Evolutionary conservation across 2,888 invertebrate species (phyloP), one percentile per base, ranked within the genome.

Genomic region (Microplitis deprimator): DNA sequence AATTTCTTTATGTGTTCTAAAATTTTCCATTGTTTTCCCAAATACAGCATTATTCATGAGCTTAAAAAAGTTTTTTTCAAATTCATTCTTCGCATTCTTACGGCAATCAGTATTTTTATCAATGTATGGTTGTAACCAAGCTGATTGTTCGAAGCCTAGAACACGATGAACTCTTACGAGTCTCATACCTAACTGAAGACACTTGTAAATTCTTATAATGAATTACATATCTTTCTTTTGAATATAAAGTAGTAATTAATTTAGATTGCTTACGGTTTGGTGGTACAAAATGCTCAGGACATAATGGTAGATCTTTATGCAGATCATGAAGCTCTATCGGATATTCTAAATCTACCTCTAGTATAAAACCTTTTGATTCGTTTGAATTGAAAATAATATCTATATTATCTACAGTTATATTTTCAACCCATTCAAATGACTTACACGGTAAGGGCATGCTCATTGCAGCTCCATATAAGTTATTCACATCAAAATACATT

Each of bases 291-390:
- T 20, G 20, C 2, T 20, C 82, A 0, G 85, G 77, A 70, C 86
- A 86, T 76, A 88, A 85, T 5, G 86, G 87, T 5, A 87, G 80
- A 79, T 88, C 87, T 61, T 83, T 83, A 75, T 89, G 87, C 3
- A 39, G 5, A 75, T 87, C 83, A 77, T 87, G 87, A 40, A 87
- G 67, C 5, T 77, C 29, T 41, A 61, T 6, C 6, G 75, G 74
- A 61, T 78, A 79, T 41, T 79, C 72, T 13, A 77, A 64, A 61
- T 88, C 87, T 5, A 89, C 87, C 79, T 88, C 87, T 38, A 88
- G 81, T 62, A 87, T 84, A 76, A 84, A 86, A 5, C 88, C 86
- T 41, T 77, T 62, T 40, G 38, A n/a, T 20, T 75, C 77, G 8
- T 76, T 76, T 6, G 69, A 38, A 41, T 78, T 20, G 4, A 62